Evolutionary conservation across 2,797 vertebrate genomes (phyloP).

Genomic region (Dromococcyx pavoninus): DNA sequence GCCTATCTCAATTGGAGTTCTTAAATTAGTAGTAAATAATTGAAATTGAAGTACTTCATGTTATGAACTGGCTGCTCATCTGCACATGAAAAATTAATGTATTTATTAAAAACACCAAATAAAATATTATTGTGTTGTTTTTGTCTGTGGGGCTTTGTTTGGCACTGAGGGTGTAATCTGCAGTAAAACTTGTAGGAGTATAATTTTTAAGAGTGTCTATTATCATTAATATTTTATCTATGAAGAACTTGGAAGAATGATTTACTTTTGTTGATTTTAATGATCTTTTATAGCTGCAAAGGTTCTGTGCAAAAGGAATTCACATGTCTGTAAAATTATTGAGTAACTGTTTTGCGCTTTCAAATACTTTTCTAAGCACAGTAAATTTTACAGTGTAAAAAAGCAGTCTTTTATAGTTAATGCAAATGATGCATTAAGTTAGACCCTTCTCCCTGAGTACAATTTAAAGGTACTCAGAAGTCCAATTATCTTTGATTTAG

Average conservation of each 20-base stretch:
- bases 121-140: neutral
- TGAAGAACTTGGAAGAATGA: constrained; percentile 31
- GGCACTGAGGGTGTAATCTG: neutral
- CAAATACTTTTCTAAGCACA: constrained; percentile 55
- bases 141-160: neutral
- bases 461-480: constrained; percentile 75
- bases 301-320: constrained; percentile 29
- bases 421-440: constrained; percentile 72
- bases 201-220: constrained; percentile 46
- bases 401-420: constrained; percentile 60
- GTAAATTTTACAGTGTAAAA: constrained; percentile 70
- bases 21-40: neutral
- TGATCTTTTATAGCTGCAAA: constrained; percentile 35
- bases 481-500: constrained; percentile 78
- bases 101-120: neutral
- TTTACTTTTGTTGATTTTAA: constrained; percentile 64
- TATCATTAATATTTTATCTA: constrained; percentile 48
- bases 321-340: constrained; percentile 36
- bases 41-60: neutral
- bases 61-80: neutral
- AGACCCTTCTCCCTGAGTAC: constrained; percentile 69
- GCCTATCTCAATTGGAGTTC: neutral
- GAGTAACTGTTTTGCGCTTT: constrained; percentile 47
- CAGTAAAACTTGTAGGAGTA: constrained; percentile 29
- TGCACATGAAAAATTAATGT: neutral